A percentile compares a stretch with the other conserved stretches of the same genome.
Conservation (phyloP, 2,888 invertebrate species). For the Perizoma affinitatum region DNA sequence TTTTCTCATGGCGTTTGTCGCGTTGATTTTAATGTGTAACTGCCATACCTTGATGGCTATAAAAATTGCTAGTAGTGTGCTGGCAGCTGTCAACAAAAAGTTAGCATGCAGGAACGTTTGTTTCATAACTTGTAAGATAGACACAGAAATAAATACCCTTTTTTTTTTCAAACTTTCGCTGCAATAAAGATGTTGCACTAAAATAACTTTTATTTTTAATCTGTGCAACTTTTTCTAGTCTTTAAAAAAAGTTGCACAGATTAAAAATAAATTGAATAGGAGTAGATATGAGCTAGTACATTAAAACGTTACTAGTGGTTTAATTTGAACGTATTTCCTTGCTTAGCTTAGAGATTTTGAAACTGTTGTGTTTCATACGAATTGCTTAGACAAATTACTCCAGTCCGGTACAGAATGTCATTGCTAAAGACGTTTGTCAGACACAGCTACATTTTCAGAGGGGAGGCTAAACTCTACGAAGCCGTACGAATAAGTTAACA, state of each 20-base stretch:
- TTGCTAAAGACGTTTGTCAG: slow-evolving; percentile 64
- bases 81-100: slow-evolving; percentile 17
- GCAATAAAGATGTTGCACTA: no score
- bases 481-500: no score
- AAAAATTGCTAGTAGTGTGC: slow-evolving; percentile 35
- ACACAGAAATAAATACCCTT: no score
- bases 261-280: no score
- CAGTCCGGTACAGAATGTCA: slow-evolving; percentile 48
- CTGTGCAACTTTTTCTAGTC: no score
- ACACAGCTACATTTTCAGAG: slow-evolving; percentile 47
- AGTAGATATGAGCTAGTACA: no score
- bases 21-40: slow-evolving; percentile 37
- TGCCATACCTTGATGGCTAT: slow-evolving; percentile 28
- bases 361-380: neutral
- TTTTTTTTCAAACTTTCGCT: no score
- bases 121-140: neutral
- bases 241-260: no score
- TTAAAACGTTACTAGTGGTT: no score
- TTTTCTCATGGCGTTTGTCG: slow-evolving; percentile 38
- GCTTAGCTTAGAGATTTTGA: no score
- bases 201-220: no score
- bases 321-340: no score
- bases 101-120: neutral
- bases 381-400: slow-evolving; percentile 41
- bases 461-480: slow-evolving; percentile 38